A percentile compares a stretch with the other conserved stretches of the same genome.
phyloP scores from a whole-genome alignment of 2,797 vertebrate genomes.

The Silurus lanzhouensis region DNA sequence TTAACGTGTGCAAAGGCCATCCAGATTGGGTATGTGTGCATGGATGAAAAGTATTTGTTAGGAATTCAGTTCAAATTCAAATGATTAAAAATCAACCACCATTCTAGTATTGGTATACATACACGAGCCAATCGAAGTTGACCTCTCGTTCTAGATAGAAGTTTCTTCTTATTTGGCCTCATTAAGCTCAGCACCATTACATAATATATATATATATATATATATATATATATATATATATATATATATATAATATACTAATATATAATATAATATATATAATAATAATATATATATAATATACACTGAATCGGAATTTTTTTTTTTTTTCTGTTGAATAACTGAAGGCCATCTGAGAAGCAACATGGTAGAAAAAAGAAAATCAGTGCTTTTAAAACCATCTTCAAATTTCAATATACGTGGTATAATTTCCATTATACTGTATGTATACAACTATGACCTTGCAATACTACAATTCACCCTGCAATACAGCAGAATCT shows the following conservation, averaged over 20 bases:
- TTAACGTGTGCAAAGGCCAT: constrained; percentile 48
- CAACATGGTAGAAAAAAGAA: background rate
- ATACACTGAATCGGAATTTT: background rate
- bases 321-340: background rate
- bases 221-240: too few relatives aligned
- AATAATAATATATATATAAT: too few relatives aligned
- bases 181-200: background rate
- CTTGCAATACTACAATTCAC: background rate
- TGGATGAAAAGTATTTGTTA: constrained; percentile 11
- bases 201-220: too few relatives aligned
- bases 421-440: background rate
- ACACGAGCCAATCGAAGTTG: too few relatives aligned
- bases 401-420: constrained; percentile 4
- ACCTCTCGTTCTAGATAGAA: too few relatives aligned
- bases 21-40: constrained; percentile 34
- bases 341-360: background rate
- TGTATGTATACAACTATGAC: background rate
- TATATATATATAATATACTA: too few relatives aligned
- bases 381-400: background rate
- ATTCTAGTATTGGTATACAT: background rate
- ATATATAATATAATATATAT: too few relatives aligned
- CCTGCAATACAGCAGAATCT: constrained; percentile 3
- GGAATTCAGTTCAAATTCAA: background rate
- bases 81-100: background rate
- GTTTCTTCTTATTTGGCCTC: too few relatives aligned